phyloP scores from a whole-genome alignment of 2,797 vertebrate species.

The Trachurus trachurus region DNA sequence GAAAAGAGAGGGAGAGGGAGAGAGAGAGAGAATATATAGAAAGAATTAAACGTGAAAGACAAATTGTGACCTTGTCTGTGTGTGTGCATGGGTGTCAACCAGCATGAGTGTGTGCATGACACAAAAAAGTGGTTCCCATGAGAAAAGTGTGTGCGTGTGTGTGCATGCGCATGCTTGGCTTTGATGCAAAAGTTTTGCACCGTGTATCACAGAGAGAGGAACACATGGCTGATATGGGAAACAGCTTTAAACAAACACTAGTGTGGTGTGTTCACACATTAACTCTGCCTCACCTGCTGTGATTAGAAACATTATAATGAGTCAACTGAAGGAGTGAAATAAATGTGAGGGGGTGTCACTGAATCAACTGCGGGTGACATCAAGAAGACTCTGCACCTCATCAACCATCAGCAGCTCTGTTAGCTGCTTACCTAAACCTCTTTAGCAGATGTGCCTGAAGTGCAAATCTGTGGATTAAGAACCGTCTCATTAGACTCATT shows the following conservation, averaged over 20 bases:
- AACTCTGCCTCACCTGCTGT: conserved; percentile 11
- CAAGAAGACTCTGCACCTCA: not conserved
- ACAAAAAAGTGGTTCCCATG: conserved; percentile 43
- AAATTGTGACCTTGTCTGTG: conserved; percentile 49
- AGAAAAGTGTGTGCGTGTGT: conserved; percentile 30
- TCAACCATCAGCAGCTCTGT: not conserved
- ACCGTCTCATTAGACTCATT: not conserved
- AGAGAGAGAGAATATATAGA: conserved; percentile 28
- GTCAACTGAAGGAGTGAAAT: not conserved
- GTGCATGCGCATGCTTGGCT: not conserved
- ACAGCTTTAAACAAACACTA: conserved; percentile 1
- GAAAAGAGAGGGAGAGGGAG: conserved; percentile 23
- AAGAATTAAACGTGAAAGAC: conserved; percentile 56
- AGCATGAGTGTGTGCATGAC: conserved; percentile 8
- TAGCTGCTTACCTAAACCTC: not conserved
- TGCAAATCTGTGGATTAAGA: not conserved
- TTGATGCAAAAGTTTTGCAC: conserved; percentile 46
- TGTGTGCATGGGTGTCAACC: conserved; percentile 17
- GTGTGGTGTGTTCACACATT: not conserved
- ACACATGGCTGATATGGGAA: conserved; percentile 16
- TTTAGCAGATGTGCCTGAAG: not conserved
- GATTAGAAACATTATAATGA: conserved; percentile 1
- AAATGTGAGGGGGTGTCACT: conserved; percentile 4
- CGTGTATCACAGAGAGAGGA: conserved; percentile 22
- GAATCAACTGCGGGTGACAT: not conserved